These are phyloP conservation scores for Diglossa cyanea DNA, from an alignment of 2,797 vertebrate genomes.

Conservation along the genomic window DNA sequence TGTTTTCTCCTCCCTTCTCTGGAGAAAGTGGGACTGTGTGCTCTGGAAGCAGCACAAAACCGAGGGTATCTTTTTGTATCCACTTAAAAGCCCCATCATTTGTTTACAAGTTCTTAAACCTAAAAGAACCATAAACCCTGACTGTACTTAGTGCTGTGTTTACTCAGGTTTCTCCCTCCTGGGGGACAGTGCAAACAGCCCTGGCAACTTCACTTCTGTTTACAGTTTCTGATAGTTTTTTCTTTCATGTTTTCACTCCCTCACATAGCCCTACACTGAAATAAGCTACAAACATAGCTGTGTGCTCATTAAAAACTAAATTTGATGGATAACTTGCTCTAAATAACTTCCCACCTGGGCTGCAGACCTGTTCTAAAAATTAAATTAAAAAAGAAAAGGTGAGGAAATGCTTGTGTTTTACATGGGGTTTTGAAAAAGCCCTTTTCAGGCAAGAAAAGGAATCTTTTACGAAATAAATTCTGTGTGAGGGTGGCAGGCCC, in stretches of 20 bases:
- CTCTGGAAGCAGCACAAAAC: background rate
- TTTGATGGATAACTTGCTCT: background rate
- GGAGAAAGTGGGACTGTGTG: background rate
- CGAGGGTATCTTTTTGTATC: background rate
- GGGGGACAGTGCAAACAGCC: slow-evolving; percentile 30
- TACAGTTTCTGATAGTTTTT: slow-evolving; percentile 28
- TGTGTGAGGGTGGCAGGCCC: rapidly evolving
- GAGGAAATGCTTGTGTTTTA: background rate
- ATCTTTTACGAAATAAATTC: background rate
- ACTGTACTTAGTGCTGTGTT: background rate
- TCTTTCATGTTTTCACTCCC: slow-evolving; percentile 41
- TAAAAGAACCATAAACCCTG: background rate
- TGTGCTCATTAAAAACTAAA: background rate
- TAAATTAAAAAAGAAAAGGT: background rate
- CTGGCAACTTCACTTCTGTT: slow-evolving; percentile 18
- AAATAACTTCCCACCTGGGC: background rate
- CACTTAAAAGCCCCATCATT: background rate
- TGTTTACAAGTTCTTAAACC: slow-evolving; percentile 24
- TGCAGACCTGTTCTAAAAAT: background rate
- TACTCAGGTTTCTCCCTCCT: slow-evolving; percentile 25
- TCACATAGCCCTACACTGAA: background rate
- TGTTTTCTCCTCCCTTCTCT: background rate
- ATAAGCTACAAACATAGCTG: background rate
- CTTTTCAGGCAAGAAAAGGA: background rate
- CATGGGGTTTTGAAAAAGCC: background rate